Evolutionary conservation across 1,140 invertebrate species (phyloP).

Genomic region (Patella vulgata): DNA sequence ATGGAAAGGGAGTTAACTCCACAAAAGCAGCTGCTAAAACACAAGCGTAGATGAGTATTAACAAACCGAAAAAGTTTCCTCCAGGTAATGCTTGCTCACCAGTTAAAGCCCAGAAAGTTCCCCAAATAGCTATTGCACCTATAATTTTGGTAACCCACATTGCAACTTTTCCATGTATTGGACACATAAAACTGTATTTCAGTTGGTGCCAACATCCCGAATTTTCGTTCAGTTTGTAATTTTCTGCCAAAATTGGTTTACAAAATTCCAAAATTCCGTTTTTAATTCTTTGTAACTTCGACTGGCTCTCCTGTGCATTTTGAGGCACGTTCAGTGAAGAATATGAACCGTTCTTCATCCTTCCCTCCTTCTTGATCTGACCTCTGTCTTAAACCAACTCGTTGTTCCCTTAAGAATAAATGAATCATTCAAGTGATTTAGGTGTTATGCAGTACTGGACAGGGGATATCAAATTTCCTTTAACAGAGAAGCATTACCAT

Average conservation of each 20-base stretch:
- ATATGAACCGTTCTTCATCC: no score
- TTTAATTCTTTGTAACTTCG: no score
- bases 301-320: no score
- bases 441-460: no score
- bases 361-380: no score
- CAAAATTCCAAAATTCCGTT: no score
- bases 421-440: no score
- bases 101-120: conserved; percentile 78
- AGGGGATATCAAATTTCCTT: no score
- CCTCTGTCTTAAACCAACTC: no score
- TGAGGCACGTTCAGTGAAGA: no score
- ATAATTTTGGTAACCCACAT: conserved; percentile 67
- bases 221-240: conserved; percentile 47
- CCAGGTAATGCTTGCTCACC: conserved; percentile 78
- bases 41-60: conserved; percentile 73
- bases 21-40: conserved; percentile 85
- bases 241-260: conserved; percentile 31
- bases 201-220: conserved; percentile 30
- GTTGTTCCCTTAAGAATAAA: no score
- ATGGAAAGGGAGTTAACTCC: conserved; percentile 81
- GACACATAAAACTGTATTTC: conserved; percentile 45
- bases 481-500: no score
- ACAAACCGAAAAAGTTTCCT: conserved; percentile 81
- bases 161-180: conserved; percentile 64
- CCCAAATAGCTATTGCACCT: conserved; percentile 82